Evolutionary conservation across 2,797 vertebrate genomes (phyloP).

Genomic region (Esox masquinongy): DNA sequence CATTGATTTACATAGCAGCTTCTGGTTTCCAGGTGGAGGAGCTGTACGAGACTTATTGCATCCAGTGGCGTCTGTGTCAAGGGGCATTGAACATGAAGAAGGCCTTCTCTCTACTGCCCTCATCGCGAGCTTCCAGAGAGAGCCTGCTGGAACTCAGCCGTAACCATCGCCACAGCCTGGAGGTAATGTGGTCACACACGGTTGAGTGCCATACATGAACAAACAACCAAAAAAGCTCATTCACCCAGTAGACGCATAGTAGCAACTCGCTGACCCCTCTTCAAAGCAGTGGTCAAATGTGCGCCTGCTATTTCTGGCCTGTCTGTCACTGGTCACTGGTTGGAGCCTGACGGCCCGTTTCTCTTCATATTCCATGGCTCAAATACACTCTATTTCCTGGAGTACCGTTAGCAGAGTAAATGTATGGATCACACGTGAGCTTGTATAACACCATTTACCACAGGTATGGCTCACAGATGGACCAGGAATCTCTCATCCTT

Average conservation of each 20-base stretch:
- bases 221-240: conserved; percentile 33
- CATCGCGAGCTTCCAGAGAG: conserved; percentile 87
- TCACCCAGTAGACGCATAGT: not conserved
- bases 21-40: conserved; percentile 85
- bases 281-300: not conserved
- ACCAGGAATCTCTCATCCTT: not conserved
- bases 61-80: conserved; percentile 90
- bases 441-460: not conserved
- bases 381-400: not conserved
- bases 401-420: not conserved
- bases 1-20: not conserved
- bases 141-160: conserved; percentile 90
- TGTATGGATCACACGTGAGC: conserved; percentile 26
- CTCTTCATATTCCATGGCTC: not conserved
- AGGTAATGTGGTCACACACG: conserved; percentile 72
- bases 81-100: conserved; percentile 92
- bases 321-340: not conserved
- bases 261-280: not conserved
- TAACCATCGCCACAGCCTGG: conserved; percentile 87
- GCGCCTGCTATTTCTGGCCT: not conserved
- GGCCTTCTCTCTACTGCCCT: conserved; percentile 85
- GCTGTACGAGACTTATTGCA: conserved; percentile 89
- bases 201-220: conserved; percentile 20
- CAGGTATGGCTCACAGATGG: not conserved
- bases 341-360: not conserved